phyloP scores from a whole-genome alignment of 2,888 invertebrate species.

The Dendrolimus pini region DNA sequence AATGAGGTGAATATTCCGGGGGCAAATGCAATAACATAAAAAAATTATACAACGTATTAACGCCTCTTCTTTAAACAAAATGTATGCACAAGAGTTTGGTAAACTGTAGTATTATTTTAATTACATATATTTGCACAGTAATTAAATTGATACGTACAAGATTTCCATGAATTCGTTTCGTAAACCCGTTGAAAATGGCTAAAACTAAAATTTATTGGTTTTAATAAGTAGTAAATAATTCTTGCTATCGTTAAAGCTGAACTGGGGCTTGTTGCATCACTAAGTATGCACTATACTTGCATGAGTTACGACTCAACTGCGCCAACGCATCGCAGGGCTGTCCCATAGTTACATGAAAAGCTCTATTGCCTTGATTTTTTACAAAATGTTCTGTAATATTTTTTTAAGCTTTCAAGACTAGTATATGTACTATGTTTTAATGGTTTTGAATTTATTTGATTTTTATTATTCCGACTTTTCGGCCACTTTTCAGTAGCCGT shows the following conservation, averaged over 20 bases:
- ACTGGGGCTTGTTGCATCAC: conserved; percentile 26
- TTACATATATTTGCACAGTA: not conserved
- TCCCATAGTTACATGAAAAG: not conserved
- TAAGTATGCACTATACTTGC: conserved; percentile 17
- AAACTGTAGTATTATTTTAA: not conserved
- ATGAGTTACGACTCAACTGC: conserved; percentile 17
- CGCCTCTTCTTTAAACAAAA: no score
- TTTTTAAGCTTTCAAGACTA: no score
- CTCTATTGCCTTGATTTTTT: no score
- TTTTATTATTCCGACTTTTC: no score
- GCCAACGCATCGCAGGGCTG: not conserved
- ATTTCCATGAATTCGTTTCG: not conserved
- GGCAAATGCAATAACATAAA: no score
- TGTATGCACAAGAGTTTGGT: no score
- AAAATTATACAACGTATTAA: no score
- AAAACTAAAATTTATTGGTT: conserved; percentile 16
- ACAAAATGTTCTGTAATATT: no score
- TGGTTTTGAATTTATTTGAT: no score
- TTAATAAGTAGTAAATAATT: conserved; percentile 19
- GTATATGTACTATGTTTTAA: no score
- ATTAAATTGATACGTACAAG: not conserved
- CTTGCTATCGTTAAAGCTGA: conserved; percentile 16
- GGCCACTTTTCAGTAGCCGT: no score
- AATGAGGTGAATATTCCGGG: no score
- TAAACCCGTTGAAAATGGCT: not conserved